Evolutionary conservation across 2,888 invertebrate species (phyloP).

Genomic region (Drosophila borealis): DNA sequence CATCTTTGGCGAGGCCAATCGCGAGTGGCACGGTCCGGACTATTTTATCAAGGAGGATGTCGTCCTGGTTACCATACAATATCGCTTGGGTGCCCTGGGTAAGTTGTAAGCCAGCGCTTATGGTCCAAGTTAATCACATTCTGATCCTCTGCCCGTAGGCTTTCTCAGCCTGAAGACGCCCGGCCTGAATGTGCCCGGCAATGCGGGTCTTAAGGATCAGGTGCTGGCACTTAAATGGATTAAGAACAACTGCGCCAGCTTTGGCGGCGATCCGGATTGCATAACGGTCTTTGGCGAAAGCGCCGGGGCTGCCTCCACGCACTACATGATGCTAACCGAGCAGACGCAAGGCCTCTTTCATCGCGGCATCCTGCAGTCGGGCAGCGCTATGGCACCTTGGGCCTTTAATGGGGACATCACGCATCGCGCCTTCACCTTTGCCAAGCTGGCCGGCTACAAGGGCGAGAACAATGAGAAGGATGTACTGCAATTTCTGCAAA

Average conservation of each 20-base stretch:
- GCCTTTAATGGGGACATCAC: slow-evolving; percentile 68
- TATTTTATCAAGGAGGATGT: slow-evolving; percentile 85
- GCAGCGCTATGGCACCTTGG: slow-evolving; percentile 77
- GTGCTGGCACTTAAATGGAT: slow-evolving; percentile 86
- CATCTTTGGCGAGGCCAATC: slow-evolving; percentile 84
- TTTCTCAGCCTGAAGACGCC: slow-evolving; percentile 85
- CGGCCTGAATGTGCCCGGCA: slow-evolving; percentile 85
- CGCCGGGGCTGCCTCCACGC: slow-evolving; percentile 85
- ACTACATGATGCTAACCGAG: slow-evolving; percentile 86
- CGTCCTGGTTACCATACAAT: slow-evolving; percentile 85
- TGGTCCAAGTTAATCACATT: background rate
- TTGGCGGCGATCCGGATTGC: slow-evolving; percentile 86
- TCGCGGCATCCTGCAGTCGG: slow-evolving; percentile 83
- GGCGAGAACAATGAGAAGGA: slow-evolving; percentile 83
- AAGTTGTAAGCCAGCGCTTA: background rate
- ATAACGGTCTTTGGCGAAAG: slow-evolving; percentile 86
- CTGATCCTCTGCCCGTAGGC: slow-evolving; percentile 73
- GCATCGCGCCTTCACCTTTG: slow-evolving; percentile 74
- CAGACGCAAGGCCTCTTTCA: slow-evolving; percentile 85
- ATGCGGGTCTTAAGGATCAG: slow-evolving; percentile 86
- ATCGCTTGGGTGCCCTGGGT: slow-evolving; percentile 85
- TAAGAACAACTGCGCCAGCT: slow-evolving; percentile 85
- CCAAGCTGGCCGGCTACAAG: slow-evolving; percentile 81
- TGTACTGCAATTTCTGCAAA: slow-evolving; percentile 82
- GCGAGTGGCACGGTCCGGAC: slow-evolving; percentile 84